Base-by-base conservation (phyloP, 1,140 invertebrate genomes). In the Triops cancriformis region DNA sequence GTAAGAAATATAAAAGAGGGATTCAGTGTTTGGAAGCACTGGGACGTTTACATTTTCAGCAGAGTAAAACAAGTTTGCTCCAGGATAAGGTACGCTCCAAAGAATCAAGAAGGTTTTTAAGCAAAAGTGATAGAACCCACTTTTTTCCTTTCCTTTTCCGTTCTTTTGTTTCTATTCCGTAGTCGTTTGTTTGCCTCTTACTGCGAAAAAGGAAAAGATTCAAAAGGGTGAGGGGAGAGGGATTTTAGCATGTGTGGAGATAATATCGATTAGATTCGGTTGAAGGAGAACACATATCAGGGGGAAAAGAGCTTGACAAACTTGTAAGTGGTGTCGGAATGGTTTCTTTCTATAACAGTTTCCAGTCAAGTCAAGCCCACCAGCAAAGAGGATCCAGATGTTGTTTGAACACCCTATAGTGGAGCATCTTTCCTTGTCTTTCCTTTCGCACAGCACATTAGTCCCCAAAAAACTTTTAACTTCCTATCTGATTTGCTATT, bases 221-320 rank as follows among this genome's bases (percentile, higher is more conserved):
- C 31, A 64, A 64, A 64, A 23, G 23, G 51, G 51, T 64, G 23
- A 45, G 51, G 51, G 51, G 51, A 64, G 51, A 23, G 51, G 51
- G 23, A 6, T 64, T 64, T 64, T 64, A 64, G 51, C 51, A 64
- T 64, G 51, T 64, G 51, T 64, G 51, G 51, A 64, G 51, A 64
- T 64, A 64, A 64, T 64, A 64, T 64, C 51, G 51, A 64, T 64
- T 64, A 64, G 51, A 64, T 64, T 64, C 51, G n/a, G 51, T 64
- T 64, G 51, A 64, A 64, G 51, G 51, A 64, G 51, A 64, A 64
- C 23, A 23, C 51, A 64, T 45, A 45, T 64, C 51, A 64, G 51
- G 51, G 43, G 51, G 51, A 64, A 64, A 64, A 64, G 51, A 64
- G 51, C 51, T 64, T 23, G 51, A 64, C 51, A 64, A 64, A 64